Conservation (phyloP, 1,140 invertebrate species). For the Sinella curviseta region DNA sequence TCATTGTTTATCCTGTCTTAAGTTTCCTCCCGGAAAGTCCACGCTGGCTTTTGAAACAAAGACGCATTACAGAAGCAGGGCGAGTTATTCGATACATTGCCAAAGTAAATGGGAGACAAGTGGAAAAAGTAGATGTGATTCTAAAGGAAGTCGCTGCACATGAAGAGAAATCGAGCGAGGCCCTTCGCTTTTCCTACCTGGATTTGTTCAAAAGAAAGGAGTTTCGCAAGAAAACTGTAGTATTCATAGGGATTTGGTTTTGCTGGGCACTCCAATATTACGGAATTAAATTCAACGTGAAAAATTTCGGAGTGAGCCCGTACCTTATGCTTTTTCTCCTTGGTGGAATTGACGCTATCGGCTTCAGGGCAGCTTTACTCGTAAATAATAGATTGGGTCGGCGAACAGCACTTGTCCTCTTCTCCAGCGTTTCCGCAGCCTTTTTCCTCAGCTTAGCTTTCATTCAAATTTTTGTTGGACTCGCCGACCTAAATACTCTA, state of each 20-base stretch:
- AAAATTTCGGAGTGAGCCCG: conserved; percentile 28
- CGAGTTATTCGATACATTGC: conserved; percentile 53
- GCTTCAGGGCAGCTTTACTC: conserved; percentile 28
- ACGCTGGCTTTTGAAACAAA: conserved; percentile 56
- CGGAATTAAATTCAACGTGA: conserved; percentile 40
- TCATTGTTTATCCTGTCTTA: background rate
- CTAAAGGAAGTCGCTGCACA: conserved; percentile 13
- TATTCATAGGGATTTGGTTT: conserved; percentile 42
- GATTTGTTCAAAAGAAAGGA: conserved; percentile 30
- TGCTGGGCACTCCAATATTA: conserved; percentile 43
- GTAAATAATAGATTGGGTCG: conserved; percentile 34
- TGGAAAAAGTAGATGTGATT: background rate
- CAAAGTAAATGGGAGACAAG: conserved; percentile 49
- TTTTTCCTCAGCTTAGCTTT: background rate
- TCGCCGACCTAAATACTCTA: background rate
- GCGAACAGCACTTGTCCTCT: background rate
- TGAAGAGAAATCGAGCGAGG: conserved; percentile 17
- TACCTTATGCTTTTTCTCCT: conserved; percentile 35
- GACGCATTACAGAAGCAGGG: conserved; percentile 55
- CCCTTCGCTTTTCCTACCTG: conserved; percentile 14
- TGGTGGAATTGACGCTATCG: conserved; percentile 35
- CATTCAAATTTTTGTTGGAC: background rate
- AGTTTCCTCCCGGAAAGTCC: conserved; percentile 57
- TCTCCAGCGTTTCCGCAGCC: background rate
- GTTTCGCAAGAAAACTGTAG: conserved; percentile 22